Base-by-base conservation (phyloP, 2,888 invertebrate species). In the Prosapia bicincta region DNA sequence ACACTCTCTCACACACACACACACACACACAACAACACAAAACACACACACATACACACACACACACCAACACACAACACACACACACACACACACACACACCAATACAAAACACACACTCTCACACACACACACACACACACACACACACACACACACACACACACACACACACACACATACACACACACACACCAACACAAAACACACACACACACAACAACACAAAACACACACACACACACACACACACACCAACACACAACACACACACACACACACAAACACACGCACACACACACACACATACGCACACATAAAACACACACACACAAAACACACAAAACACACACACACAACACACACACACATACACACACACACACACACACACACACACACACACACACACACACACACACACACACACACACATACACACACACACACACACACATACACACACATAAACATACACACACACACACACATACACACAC, bases 371-470 rank as follows among this genome's bases (percentile, higher is more conserved):
- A 71, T 23, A 71, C 43, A 71, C 43, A 71, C 26, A 71, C 43
- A 71, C 38, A 71, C 43, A 71, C 43, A 71, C 43, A 71, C 26
- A 71, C 43, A 71, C 26, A 71, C 26, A 71, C 43, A 71, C 43
- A 38, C 43, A 30, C 30, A 69, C 32, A 69, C 30, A 71, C 43
- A 38, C 43, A 71, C 26, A 71, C 43, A 71, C 26, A 71, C 43
- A 38, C 24, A 71, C 26, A n/a, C 28, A 10, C 13, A 7, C 23
- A 13, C 23, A n/a, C 30, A 30, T 9, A 30, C 30, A 30, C 30
- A 30, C 30, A 30, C 30, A 30, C 5, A 30, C 30, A 30, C 30
- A 30, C 30, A 30, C 30, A 30, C n/a, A n/a, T n/a, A n/a, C n/a
- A n/a, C n/a, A n/a, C n/a, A n/a, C n/a, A n/a, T n/a, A 30, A 5